phyloP scores from a whole-genome alignment of 2,888 invertebrate species.

The Leptopterna dolabrata region DNA sequence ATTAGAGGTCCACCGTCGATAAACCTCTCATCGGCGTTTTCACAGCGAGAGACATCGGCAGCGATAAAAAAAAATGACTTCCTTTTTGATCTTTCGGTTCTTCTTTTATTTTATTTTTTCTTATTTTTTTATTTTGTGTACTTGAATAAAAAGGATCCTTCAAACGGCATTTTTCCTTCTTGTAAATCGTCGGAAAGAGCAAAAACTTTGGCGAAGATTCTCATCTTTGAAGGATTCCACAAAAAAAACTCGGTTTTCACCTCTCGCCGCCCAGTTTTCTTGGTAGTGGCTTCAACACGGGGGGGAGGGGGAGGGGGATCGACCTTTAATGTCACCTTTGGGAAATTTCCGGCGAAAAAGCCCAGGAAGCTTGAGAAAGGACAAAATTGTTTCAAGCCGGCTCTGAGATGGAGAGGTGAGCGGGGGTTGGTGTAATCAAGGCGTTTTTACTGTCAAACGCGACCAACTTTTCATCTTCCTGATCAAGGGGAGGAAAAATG shows the following conservation, averaged over 20 bases:
- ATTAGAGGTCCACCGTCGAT: background rate
- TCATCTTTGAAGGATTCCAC: slow-evolving; percentile 40
- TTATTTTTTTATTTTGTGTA: background rate
- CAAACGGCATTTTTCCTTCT: background rate
- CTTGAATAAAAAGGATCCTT: background rate
- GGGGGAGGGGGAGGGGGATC: background rate
- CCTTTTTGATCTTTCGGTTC: background rate
- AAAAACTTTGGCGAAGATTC: slow-evolving; percentile 24
- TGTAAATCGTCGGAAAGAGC: background rate
- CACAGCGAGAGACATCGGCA: background rate
- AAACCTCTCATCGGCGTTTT: background rate
- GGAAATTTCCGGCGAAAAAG: slow-evolving; percentile 23
- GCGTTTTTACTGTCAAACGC: slow-evolving; percentile 45
- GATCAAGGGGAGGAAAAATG: background rate
- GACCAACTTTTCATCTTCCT: slow-evolving; percentile 11
- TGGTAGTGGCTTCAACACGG: background rate
- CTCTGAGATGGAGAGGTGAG: background rate
- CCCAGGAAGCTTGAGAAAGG: background rate
- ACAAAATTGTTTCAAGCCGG: slow-evolving; percentile 33
- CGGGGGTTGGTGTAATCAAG: slow-evolving; percentile 28
- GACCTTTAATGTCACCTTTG: slow-evolving; percentile 47
- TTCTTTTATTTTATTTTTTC: too few species aligned
- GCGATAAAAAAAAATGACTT: background rate
- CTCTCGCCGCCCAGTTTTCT: background rate
- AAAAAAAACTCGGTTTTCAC: background rate